Conservation (phyloP, 2,797 vertebrate species). For the Pampus argenteus region DNA sequence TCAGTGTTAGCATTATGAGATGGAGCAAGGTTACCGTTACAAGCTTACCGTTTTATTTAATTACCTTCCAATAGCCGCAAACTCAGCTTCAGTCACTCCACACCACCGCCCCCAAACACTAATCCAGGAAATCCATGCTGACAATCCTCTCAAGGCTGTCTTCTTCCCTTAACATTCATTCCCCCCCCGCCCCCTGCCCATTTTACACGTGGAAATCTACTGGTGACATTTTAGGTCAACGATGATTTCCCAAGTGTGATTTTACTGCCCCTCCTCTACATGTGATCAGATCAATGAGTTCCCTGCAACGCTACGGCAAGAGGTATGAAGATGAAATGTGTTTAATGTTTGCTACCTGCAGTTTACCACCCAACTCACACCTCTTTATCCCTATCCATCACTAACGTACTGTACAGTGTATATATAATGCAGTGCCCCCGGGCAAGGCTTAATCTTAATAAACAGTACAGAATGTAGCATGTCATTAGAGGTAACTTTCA, state of each 20-base stretch:
- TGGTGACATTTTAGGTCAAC: slow-evolving; percentile 56
- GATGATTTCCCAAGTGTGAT: slow-evolving; percentile 60
- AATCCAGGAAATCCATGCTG: slow-evolving; percentile 74
- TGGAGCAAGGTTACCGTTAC: slow-evolving; percentile 62
- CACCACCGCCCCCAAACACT: slow-evolving; percentile 61
- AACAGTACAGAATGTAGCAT: slow-evolving; percentile 36
- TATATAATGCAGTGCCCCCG: slow-evolving; percentile 37
- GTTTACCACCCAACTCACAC: slow-evolving; percentile 20
- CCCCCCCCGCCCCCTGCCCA: slow-evolving; percentile 1
- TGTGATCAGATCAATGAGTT: slow-evolving; percentile 47
- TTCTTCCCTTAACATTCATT: slow-evolving; percentile 44
- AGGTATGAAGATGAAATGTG: slow-evolving; percentile 20
- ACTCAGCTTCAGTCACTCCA: slow-evolving; percentile 65
- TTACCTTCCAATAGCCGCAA: slow-evolving; percentile 73
- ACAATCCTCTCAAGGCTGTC: slow-evolving; percentile 71
- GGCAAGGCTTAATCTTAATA: slow-evolving; percentile 44
- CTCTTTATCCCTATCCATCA: slow-evolving; percentile 25
- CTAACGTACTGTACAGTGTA: slow-evolving; percentile 26
- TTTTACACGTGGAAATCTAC: slow-evolving; percentile 43
- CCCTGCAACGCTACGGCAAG: neutral
- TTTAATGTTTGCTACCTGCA: slow-evolving; percentile 34
- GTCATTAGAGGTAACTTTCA: slow-evolving; percentile 31
- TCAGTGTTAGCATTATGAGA: slow-evolving; percentile 59
- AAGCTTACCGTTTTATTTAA: slow-evolving; percentile 79
- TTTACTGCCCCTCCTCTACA: slow-evolving; percentile 12